Percentiles rank a stretch among this genome's conserved stretches.
These are phyloP conservation scores for Melieria picta DNA, from an alignment of 2,888 invertebrate species.

Conservation along the genomic window DNA sequence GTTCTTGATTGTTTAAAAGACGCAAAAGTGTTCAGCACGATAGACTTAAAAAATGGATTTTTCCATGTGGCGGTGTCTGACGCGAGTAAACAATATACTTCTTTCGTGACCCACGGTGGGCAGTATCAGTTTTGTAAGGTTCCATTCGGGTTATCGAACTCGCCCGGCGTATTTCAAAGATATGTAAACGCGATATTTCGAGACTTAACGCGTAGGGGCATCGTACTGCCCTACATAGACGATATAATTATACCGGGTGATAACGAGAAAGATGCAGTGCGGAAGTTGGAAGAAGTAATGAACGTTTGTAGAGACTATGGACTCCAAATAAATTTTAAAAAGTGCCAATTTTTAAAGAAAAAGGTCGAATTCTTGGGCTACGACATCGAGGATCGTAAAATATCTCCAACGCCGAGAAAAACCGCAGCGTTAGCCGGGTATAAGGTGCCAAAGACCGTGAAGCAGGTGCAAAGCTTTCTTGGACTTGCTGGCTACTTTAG, in stretches of 20 bases:
- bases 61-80: constrained; percentile 55
- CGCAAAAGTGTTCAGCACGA: constrained; percentile 49
- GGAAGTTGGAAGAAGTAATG: constrained; percentile 33
- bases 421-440: constrained; percentile 46
- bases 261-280: constrained; percentile 37
- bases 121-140: constrained; percentile 51
- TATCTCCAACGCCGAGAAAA: constrained; percentile 46
- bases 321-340: constrained; percentile 41
- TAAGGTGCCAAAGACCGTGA: constrained; percentile 41
- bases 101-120: constrained; percentile 54
- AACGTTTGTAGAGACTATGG: too few relatives aligned
- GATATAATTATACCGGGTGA: constrained; percentile 40
- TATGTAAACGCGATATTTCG: constrained; percentile 45
- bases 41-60: constrained; percentile 55
- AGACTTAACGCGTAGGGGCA: constrained; percentile 31
- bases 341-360: constrained; percentile 35
- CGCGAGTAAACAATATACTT: constrained; percentile 48
- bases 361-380: constrained; percentile 30
- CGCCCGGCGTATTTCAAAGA: constrained; percentile 51
- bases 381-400: constrained; percentile 35
- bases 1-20: constrained; percentile 50
- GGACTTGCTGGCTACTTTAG: constrained; percentile 18
- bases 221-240: constrained; percentile 40
- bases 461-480: constrained; percentile 21
- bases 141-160: constrained; percentile 61